Percentiles rank a stretch among this genome's conserved stretches.
phyloP scores from a whole-genome alignment of 1,140 invertebrate species.

The Chelonus insularis region DNA sequence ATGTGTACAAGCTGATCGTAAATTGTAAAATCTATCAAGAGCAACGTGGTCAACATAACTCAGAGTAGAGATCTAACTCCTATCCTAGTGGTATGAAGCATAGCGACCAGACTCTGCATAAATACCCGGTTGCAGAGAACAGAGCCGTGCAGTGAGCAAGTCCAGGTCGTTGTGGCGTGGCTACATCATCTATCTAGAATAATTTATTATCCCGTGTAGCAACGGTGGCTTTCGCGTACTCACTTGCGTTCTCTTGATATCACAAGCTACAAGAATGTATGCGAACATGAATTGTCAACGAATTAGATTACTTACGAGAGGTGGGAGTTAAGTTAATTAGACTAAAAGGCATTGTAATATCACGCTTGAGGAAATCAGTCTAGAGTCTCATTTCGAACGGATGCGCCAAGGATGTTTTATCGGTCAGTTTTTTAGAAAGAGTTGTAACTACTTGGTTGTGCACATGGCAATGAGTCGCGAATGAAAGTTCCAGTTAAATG shows the following conservation, averaged over 20 bases:
- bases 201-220: slow-evolving; percentile 56
- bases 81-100: slow-evolving; percentile 56
- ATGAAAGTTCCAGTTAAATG: slow-evolving; percentile 43
- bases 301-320: not conserved
- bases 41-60: slow-evolving; percentile 60
- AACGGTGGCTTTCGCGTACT: slow-evolving; percentile 15
- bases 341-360: slow-evolving; percentile 3
- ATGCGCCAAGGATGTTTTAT: slow-evolving; percentile 5
- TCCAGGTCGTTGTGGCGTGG: slow-evolving; percentile 55
- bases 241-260: not conserved
- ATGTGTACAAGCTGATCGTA: slow-evolving; percentile 45
- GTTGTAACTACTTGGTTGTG: slow-evolving; percentile 28
- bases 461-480: slow-evolving; percentile 25
- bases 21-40: slow-evolving; percentile 63
- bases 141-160: slow-evolving; percentile 49
- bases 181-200: slow-evolving; percentile 61
- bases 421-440: slow-evolving; percentile 21
- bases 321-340: not conserved
- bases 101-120: slow-evolving; percentile 60
- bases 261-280: not conserved
- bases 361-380: not conserved
- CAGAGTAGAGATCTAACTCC: slow-evolving; percentile 35
- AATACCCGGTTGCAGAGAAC: slow-evolving; percentile 57
- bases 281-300: slow-evolving; percentile 1
- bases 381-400: not conserved